Evolutionary conservation across 2,888 invertebrate genomes (phyloP), one percentile per base, ranked within the genome.

Genomic region (Sphaeridia pumilis): DNA sequence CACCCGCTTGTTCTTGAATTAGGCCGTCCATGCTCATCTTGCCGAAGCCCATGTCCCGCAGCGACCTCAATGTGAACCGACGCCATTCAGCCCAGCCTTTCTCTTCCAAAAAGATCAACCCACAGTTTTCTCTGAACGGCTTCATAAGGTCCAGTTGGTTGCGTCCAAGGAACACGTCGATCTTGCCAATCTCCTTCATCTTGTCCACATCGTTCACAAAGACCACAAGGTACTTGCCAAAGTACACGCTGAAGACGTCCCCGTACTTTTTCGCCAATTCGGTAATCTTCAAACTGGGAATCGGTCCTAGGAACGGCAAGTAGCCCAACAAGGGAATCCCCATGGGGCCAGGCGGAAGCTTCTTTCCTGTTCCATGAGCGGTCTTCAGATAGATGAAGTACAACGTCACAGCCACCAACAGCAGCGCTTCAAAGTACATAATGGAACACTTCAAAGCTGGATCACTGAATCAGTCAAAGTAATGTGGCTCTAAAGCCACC

Each of bases 51-150:
- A 58, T 56, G 34, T 63, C 59, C 14, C 52, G 27, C 7, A 63
- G 47, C 26, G 56, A 57, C 47, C 59, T 57, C n/a, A 60, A 31
- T 5, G 56, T 54, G 21, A 59, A 60, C 14, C 59, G 21, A 7
- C 59, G 51, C 53, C 60, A 57, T 47, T 63, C 60, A 14, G 49
- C 50, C 63, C 63, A 63, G 10, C 58, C 57, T 24, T 57, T 53
- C 3, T 58, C 59, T 44, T 63, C 63, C 25, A 63, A 42, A 12
- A 63, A 49, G 7, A 58, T 60, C 24, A 60, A 24, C 4, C 63
- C 61, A 55, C 28, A 35, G 21, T 52, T 58, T 34, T 55, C 54
- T 22, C 59, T 55, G 4, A 57, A 35, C 1, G 49, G 47, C 48
- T 55, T 49, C 49, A 63, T 54, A 1, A 63, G 36, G 20, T 56